A percentile compares a stretch with the other conserved stretches of the same genome.
These are phyloP conservation scores for Xylota segnis DNA, from an alignment of 2,888 invertebrate species.

Conservation along the genomic window DNA sequence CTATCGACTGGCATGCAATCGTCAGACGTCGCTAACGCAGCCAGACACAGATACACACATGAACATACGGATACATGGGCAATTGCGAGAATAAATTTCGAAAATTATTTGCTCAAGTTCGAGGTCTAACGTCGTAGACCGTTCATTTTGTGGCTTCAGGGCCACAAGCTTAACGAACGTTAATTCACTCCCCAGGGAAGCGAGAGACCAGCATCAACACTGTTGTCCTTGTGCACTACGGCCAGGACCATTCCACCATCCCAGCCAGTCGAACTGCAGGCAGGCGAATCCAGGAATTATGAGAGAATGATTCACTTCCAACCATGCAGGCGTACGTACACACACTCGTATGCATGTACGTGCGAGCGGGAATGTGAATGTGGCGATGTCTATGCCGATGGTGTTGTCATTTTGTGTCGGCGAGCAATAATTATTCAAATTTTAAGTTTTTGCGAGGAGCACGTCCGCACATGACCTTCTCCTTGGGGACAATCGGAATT, in stretches of 20 bases:
- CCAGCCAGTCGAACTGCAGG: constrained; percentile 39
- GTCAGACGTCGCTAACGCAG: constrained; percentile 11
- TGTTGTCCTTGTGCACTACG: constrained; percentile 4
- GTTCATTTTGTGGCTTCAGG: constrained; percentile 75
- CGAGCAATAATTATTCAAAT: constrained; percentile 74
- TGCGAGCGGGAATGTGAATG: constrained; percentile 16
- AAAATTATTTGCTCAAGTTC: constrained; percentile 77
- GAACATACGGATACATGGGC: constrained; percentile 40
- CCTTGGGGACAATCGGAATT: constrained; percentile 61
- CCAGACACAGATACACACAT: constrained; percentile 65
- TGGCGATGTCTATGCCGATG: constrained; percentile 28
- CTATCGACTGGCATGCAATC: neutral
- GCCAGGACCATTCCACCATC: constrained; percentile 9
- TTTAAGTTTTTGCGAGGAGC: constrained; percentile 67
- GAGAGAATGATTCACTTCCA: constrained; percentile 71
- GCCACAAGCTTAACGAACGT: constrained; percentile 76
- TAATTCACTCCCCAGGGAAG: constrained; percentile 73
- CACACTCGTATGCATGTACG: constrained; percentile 14
- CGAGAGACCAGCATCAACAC: constrained; percentile 47
- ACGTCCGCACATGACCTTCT: constrained; percentile 73
- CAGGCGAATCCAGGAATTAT: constrained; percentile 69
- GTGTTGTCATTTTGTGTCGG: constrained; percentile 74
- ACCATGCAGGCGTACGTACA: constrained; percentile 55
- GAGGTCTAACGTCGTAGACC: constrained; percentile 75
- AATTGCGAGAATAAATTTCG: constrained; percentile 69